Base-by-base conservation (phyloP, 92 coral and sea anemone species). In the Meandrina meandrites region DNA sequence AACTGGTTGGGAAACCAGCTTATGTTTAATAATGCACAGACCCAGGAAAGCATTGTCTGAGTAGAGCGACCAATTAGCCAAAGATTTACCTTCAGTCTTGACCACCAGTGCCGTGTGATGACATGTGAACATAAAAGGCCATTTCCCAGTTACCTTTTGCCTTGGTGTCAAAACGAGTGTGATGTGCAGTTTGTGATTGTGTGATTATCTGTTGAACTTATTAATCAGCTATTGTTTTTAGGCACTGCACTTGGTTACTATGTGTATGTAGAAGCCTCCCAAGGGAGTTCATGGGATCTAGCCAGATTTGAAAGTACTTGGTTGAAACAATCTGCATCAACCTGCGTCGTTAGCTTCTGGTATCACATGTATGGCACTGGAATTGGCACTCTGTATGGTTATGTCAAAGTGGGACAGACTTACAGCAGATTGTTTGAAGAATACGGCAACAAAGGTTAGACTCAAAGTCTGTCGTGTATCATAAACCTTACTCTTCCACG, bases 251-350 rank as follows among this genome's bases (percentile, higher is more conserved):
- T 92, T 27, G 99, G 99, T 15, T 93, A 89, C 76, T 97, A 97
- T 85, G 92, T 97, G 95, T 97, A 95, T 68, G 99, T 97, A 3
- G 99, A 97, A 77, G 99, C 99, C 19, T 97, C 99, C 19, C 88
- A 89, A 35, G 99, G 99, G 62, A 83, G 51, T 78, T 76, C 88
- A 1, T 97, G 80, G 87, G 96, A 92, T 84, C 91, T 97, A n/a
- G 99, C 98, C 37, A 85, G 76, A 9, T 82, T 97, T 9, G 97
- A 97, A 81, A 97, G 99, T 18, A 36, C 87, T 1, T 90, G 92
- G 91, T 85, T 97, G 2, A 91, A 83, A 66, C 99, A 97, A 85
- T 92, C 96, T 10, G 88, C 99, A 17, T 89, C 99, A 22, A 90
- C 94, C 8, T 97, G 99, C 69, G 89, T 90, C 19, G 88, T 97